Evolutionary conservation across 1,140 invertebrate species (phyloP), one percentile per base, ranked within the genome.

Genomic region (Brachionus calyciflorus): DNA sequence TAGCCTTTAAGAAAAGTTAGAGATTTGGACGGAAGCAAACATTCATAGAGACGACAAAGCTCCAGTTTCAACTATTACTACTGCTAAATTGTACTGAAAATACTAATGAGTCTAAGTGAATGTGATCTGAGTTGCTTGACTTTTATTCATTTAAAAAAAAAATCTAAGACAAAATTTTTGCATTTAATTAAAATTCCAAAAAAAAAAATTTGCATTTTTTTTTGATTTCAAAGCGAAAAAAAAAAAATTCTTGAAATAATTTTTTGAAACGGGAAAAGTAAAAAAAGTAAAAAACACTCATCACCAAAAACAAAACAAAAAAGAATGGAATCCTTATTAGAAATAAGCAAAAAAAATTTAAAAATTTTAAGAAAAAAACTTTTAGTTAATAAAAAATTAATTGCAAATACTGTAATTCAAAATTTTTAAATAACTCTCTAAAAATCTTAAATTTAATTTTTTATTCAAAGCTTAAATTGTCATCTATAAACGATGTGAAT

Each of bases 281-380:
- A 3, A 21, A n/a, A 53, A 53, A 53, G 3, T 9, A 55, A 5
- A 9, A 26, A 55, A 10, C 1, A 7, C 37, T 9, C 37, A 17
- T 17, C 37, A 3, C 19, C n/a, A 19, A 40, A 17, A 9, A 21
- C 41, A 65, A 65, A 30, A 37, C 19, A 65, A 24, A 12, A n/a
- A 9, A 21, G 21, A 65, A 65, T 65, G 60, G 60, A 65, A 24
- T 44, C 60, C 0, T 4, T 65, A 6, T 65, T 65, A n/a, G 40
- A 65, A 44, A 44, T 44, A 14, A 65, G 37, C 24, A 17, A 24
- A 3, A 65, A 65, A 24, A 65, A 44, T 65, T 44, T 65, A 3
- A 65, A 65, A 44, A 65, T 65, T 44, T 24, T 65, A 46, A 41
- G 30, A n/a, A 17, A 65, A 46, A 65, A 65, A 44, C 19, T 65